Percentiles rank a stretch among this genome's conserved stretches.
phyloP scores from a whole-genome alignment of 2,113 vertebrate genomes.

The Aepyceros melampus region DNA sequence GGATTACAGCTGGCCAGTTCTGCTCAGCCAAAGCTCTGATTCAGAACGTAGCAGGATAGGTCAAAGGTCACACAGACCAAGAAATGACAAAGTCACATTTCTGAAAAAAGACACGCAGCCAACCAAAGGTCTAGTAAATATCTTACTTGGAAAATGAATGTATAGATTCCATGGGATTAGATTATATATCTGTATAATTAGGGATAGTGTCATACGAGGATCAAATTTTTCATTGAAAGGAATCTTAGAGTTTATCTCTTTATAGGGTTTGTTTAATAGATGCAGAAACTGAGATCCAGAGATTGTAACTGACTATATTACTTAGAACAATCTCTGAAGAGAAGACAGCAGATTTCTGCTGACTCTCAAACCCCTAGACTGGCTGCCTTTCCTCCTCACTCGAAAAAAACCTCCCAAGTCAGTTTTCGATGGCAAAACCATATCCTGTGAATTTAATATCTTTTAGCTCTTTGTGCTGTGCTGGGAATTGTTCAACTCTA shows the following conservation, averaged over 20 bases:
- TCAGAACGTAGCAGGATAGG: not conserved
- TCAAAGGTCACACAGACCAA: not conserved
- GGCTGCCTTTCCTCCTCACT: not conserved
- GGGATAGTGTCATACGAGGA: not conserved
- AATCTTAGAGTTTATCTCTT: not conserved
- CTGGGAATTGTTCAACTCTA: slow-evolving; percentile 25
- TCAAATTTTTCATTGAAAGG: not conserved
- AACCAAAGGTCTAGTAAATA: not conserved
- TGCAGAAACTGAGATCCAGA: not conserved
- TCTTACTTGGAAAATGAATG: not conserved
- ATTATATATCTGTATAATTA: not conserved
- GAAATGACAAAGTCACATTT: not conserved
- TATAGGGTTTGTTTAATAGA: not conserved
- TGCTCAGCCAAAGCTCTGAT: not conserved
- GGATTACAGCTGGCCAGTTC: not conserved
- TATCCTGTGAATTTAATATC: not conserved
- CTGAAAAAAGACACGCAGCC: not conserved
- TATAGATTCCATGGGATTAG: not conserved
- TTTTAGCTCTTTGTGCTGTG: not conserved
- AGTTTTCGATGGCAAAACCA: not conserved
- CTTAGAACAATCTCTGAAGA: not conserved
- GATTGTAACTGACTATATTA: not conserved
- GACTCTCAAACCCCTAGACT: not conserved
- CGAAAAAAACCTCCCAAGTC: not conserved
- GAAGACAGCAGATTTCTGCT: not conserved